phyloP scores from a whole-genome alignment of 2,113 vertebrate species.

The Ctenodactylus gundi region DNA sequence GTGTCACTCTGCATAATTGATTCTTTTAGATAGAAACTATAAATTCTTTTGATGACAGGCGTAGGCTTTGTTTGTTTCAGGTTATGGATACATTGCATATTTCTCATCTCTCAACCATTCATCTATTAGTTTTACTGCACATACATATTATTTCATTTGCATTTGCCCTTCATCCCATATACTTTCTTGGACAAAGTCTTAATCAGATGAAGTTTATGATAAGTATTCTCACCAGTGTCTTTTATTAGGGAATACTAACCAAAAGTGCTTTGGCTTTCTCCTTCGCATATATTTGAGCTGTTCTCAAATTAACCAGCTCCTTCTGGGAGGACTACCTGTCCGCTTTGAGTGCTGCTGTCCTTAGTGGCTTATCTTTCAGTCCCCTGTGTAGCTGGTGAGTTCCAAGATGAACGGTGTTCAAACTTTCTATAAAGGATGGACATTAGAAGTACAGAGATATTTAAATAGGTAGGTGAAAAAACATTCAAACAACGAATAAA shows the following conservation, averaged over 20 bases:
- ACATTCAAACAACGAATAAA: not conserved
- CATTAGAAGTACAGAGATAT: not conserved
- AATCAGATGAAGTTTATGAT: not conserved
- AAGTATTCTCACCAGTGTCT: not conserved
- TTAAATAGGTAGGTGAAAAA: not conserved
- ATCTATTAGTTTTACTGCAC: not conserved
- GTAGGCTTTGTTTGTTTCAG: not conserved
- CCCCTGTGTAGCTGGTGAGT: not conserved
- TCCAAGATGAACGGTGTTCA: not conserved
- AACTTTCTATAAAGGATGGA: not conserved
- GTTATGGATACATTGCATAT: not conserved
- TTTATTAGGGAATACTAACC: not conserved
- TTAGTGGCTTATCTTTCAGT: not conserved
- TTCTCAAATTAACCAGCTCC: not conserved
- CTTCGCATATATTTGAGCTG: not conserved
- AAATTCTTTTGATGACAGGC: not conserved
- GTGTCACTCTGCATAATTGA: not conserved
- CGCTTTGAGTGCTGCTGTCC: not conserved
- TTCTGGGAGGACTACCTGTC: not conserved
- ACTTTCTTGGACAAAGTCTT: not conserved
- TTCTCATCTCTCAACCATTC: not conserved
- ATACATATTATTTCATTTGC: not conserved
- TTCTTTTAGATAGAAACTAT: not conserved
- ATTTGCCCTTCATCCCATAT: not conserved
- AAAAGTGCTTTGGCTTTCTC: not conserved